Evolutionary conservation across 2,888 invertebrate species (phyloP), one percentile per base, ranked within the genome.

Genomic region (Amphipoea lucens): DNA sequence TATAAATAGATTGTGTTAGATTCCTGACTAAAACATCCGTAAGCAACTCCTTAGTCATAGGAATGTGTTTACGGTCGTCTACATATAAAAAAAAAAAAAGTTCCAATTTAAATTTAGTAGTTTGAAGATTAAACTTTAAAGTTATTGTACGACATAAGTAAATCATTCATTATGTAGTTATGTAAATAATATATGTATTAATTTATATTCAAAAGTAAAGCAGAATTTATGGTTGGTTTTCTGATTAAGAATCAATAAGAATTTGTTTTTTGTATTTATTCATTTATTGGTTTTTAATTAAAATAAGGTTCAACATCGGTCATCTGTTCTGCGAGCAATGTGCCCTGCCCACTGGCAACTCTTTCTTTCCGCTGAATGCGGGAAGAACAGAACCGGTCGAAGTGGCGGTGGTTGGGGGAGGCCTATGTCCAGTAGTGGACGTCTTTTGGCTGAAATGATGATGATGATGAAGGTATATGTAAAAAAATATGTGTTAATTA

Each of bases 161-260:
- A 69, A 60, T 60, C 14, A 7, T n/a, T 42, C 4, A 76, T 48
- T 51, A 57, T 12, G 20, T 48, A 48, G 14, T 5, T 40, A 40
- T 40, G 14, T 60, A 68, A 4, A 45, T 62, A 79, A 62, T 67
- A 54, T 20, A n/a, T n/a, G n/a, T n/a, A 54, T 36, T 45, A 45
- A 62, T 68, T 79, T 48, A 45, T 48, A 80, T 79, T 62, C n/a
- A 67, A 71, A 54, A 42, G 40, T 72, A 29, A 74, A 57, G 23
- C 29, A 69, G 29, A 68, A 62, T 75, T 60, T 23, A 60, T 60
- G 57, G 40, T 57, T n/a, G 48, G 68, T 65, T 36, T 42, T 73
- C 45, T 68, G 12, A 60, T 67, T 51, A 51, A n/a, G 20, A 62
- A 54, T 60, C 20, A 36, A 65, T 29, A 45, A 14, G 1, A 54